phyloP scores from a whole-genome alignment of 2,888 invertebrate genomes.

The Philereme transversata region DNA sequence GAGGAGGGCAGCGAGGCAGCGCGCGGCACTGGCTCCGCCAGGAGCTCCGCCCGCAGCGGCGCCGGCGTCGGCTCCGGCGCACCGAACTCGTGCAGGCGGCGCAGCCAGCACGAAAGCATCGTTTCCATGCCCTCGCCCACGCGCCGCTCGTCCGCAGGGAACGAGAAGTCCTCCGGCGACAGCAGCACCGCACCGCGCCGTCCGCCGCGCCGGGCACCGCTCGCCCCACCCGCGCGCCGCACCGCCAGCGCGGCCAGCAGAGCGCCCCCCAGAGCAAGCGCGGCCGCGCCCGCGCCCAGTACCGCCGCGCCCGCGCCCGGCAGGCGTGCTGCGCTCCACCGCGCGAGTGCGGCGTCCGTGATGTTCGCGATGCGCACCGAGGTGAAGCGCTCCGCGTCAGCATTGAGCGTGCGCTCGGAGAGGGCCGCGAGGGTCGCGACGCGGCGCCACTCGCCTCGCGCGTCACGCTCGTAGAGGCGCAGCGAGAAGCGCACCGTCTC shows the following conservation, averaged over 20 bases:
- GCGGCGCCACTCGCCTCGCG: slow-evolving; percentile 14
- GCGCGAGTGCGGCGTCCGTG: slow-evolving; percentile 25
- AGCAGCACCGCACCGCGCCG: slow-evolving; percentile 43
- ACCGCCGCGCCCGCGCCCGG: slow-evolving; percentile 19
- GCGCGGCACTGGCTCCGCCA: slow-evolving; percentile 76
- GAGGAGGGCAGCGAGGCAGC: slow-evolving; percentile 78
- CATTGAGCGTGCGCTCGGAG: slow-evolving; percentile 39
- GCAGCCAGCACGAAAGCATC: slow-evolving; percentile 93
- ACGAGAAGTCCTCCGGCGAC: slow-evolving; percentile 50
- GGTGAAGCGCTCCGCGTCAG: slow-evolving; percentile 43
- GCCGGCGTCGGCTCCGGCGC: slow-evolving; percentile 91
- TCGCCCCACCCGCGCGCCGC: slow-evolving; percentile 29
- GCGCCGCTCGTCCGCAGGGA: slow-evolving; percentile 63
- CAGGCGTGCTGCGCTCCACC: slow-evolving; percentile 26
- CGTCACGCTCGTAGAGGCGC: slow-evolving; percentile 44
- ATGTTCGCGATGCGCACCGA: slow-evolving; percentile 43
- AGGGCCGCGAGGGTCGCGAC: background rate
- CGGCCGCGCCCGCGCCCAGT: slow-evolving; percentile 30
- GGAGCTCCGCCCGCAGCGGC: slow-evolving; percentile 87
- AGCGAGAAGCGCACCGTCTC: slow-evolving; percentile 33
- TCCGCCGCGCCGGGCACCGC: slow-evolving; percentile 20
- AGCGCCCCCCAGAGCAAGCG: slow-evolving; percentile 24
- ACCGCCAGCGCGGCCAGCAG: slow-evolving; percentile 32
- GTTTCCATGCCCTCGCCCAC: slow-evolving; percentile 91
- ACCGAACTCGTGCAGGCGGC: slow-evolving; percentile 92